Base-by-base conservation (phyloP, 2,888 invertebrate species). In the Slavum lentiscoides region DNA sequence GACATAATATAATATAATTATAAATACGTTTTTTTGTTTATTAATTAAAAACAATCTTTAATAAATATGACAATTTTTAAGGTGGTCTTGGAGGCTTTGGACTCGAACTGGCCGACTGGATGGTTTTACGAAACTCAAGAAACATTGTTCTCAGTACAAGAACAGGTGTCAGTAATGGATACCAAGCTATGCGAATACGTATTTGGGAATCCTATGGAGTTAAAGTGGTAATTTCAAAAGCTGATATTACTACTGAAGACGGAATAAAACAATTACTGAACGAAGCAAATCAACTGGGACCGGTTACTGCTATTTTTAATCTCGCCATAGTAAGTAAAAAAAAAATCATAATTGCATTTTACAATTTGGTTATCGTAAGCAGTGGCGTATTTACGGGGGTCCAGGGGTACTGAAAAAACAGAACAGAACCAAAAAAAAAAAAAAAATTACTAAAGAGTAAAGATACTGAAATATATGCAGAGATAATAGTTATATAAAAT, bases 251-350 rank as follows among this genome's bases (percentile, higher is more conserved):
- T 0, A 92, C 91, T 0, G 87, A 88, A 70, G 86, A 89, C 8
- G 95, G 95, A 0, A 94, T 94, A 82, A 88, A 89, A 76, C 85
- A 88, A n/a, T 89, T 96, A 83, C 85, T 97, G 0, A 87, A 88
- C 73, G 89, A 90, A 85, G 91, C 94, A 0, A 87, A 87, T 55
- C 84, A 88, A 0, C 85, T 93, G 84, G 94, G 92, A 0, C 90
- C 90, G 2, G 90, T 97, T 19, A 92, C 92, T 39, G 96, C 92
- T 30, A 92, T 97, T 74, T 97, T 96, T 88, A 96, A 97, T 86
- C 88, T 97, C 83, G 97, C 97, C 7, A 95, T 95, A 84, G 90
- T 90, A 83, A 85, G 86, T 84, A 58, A 37, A 58, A 30, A 39
- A 73, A 72, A 55, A 58, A 30, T 69, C 21, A 8, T 49, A 23